Evolutionary conservation across 2,888 invertebrate genomes (phyloP).

Genomic region (Byasa hedistus): DNA sequence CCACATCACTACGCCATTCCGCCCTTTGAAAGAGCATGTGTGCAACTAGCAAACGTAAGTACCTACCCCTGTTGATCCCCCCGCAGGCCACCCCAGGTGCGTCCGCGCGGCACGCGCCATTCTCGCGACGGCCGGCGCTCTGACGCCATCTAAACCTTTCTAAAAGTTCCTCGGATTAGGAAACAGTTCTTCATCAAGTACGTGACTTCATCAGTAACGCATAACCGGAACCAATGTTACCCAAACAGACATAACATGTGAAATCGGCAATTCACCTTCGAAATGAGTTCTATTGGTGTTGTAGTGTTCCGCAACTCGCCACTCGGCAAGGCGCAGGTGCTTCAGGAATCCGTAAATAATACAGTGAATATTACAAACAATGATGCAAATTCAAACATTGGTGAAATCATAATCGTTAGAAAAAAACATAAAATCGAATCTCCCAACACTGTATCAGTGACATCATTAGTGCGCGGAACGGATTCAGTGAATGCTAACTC

Average conservation of each 20-base stretch:
- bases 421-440: slow-evolving; percentile 73
- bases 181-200: slow-evolving; percentile 46
- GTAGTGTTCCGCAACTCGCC: slow-evolving; percentile 81
- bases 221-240: slow-evolving; percentile 50
- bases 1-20: slow-evolving; percentile 59
- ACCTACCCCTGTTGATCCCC: slow-evolving; percentile 79
- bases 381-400: slow-evolving; percentile 55
- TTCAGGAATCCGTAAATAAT: slow-evolving; percentile 83
- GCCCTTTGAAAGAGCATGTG: slow-evolving; percentile 76
- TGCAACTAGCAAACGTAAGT: slow-evolving; percentile 78
- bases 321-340: slow-evolving; percentile 81
- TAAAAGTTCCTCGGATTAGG: slow-evolving; percentile 39
- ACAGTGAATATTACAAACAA: slow-evolving; percentile 77
- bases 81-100: slow-evolving; percentile 74
- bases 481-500: slow-evolving; percentile 55
- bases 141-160: slow-evolving; percentile 65
- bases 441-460: slow-evolving; percentile 64
- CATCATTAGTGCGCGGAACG: slow-evolving; percentile 65
- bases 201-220: slow-evolving; percentile 49
- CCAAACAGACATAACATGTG: slow-evolving; percentile 66
- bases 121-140: slow-evolving; percentile 72
- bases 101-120: slow-evolving; percentile 77
- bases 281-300: slow-evolving; percentile 80
- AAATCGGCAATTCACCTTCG: slow-evolving; percentile 59
- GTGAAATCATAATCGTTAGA: slow-evolving; percentile 77